Percentiles rank a stretch among this genome's conserved stretches.
Evolutionary conservation across 2,113 vertebrate genomes (phyloP).

Genomic region (Raja brachyura): DNA sequence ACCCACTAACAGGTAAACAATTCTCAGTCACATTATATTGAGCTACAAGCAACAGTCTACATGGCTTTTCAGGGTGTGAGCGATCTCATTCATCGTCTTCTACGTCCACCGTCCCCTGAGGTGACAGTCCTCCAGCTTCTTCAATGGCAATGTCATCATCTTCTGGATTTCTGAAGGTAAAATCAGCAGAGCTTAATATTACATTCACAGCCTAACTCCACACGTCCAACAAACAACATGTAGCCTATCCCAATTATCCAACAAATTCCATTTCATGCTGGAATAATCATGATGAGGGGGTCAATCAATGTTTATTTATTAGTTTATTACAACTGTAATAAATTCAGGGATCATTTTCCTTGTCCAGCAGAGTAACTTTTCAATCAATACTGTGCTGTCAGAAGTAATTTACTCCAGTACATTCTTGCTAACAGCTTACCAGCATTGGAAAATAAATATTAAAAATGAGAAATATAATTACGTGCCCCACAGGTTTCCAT

Average conservation of each 20-base stretch:
- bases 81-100: conserved; percentile 19
- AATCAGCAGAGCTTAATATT: not conserved
- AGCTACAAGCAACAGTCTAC: not conserved
- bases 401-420: not conserved
- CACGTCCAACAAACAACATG: not conserved
- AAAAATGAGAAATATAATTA: not conserved
- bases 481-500: not conserved
- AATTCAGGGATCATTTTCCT: no score
- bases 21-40: not conserved
- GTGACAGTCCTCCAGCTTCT: not conserved
- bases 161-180: conserved; percentile 3
- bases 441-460: not conserved
- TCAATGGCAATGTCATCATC: conserved; percentile 1
- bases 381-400: not conserved
- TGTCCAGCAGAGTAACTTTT: not conserved
- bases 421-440: not conserved
- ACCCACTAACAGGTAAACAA: not conserved
- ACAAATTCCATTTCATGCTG: not conserved
- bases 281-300: not conserved
- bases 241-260: not conserved
- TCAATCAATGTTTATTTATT: not conserved
- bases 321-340: no score
- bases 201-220: not conserved
- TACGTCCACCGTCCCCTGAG: not conserved
- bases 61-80: not conserved